phyloP scores from a whole-genome alignment of 2,888 invertebrate genomes.

The Drosophila seclusa region DNA sequence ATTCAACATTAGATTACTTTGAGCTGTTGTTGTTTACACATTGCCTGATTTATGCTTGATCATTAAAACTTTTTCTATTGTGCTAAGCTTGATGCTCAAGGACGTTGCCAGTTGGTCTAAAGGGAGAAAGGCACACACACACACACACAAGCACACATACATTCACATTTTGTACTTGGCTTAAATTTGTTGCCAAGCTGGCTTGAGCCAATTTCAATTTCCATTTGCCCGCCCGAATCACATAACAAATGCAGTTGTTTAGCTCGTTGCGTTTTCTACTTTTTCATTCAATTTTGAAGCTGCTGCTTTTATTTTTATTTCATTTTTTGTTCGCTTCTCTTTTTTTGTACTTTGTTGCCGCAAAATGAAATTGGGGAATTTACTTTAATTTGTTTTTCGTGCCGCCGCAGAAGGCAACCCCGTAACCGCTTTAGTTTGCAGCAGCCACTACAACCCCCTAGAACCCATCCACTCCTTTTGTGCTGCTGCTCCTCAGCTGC shows the following conservation, averaged over 20 bases:
- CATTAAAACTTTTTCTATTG: constrained; percentile 59
- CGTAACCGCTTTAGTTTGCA: constrained; percentile 27
- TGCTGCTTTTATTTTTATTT: constrained; percentile 32
- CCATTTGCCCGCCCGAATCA: constrained; percentile 26
- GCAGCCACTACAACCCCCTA: not conserved
- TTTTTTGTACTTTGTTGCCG: constrained; percentile 67
- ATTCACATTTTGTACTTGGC: not conserved
- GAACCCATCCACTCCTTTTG: not conserved
- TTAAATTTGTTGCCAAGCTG: not conserved
- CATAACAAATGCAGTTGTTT: constrained; percentile 63
- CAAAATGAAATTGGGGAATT: constrained; percentile 79
- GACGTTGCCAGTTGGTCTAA: constrained; percentile 39
- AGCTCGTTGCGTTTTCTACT: constrained; percentile 66
- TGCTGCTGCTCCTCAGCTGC: constrained; percentile 27
- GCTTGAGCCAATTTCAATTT: constrained; percentile 23
- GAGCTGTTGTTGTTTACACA: constrained; percentile 27
- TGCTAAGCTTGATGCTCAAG: constrained; percentile 50
- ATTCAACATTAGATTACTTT: constrained; percentile 52
- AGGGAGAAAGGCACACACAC: not conserved
- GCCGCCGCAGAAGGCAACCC: constrained; percentile 67
- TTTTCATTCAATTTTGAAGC: constrained; percentile 59
- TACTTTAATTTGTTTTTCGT: constrained; percentile 80
- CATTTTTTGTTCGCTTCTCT: constrained; percentile 8
- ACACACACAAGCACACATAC: not conserved
- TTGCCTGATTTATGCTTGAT: constrained; percentile 54